Conservation (phyloP, 2,888 invertebrate species). For the Flexamia atlantica region DNA sequence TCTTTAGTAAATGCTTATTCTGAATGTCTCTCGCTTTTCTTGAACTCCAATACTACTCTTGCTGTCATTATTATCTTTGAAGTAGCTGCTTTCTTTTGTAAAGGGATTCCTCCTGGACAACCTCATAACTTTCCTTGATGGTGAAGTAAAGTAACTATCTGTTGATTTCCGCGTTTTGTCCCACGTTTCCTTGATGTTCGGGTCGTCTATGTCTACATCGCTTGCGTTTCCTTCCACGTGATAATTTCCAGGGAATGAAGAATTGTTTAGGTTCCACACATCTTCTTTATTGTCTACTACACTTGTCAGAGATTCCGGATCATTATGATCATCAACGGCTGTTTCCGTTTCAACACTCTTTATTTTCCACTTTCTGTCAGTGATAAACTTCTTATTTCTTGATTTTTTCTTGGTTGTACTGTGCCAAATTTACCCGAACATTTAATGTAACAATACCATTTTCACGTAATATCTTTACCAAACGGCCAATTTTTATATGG, state of each 20-base stretch:
- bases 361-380: background rate
- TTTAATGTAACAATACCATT: background rate
- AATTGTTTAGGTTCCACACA: no score
- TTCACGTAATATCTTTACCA: background rate
- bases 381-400: background rate
- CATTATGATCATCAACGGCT: no score
- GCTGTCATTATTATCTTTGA: background rate
- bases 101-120: background rate
- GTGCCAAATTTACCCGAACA: background rate
- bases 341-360: background rate
- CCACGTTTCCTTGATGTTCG: background rate
- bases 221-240: no score
- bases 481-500: background rate
- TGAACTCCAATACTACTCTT: background rate
- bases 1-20: background rate
- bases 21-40: background rate
- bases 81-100: background rate
- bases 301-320: no score
- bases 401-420: background rate
- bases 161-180: background rate
- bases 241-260: no score
- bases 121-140: background rate
- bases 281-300: no score
- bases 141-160: background rate
- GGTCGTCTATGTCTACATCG: background rate